Conservation (phyloP, 1,140 invertebrate genomes). For the Drosophila pandora region DNA sequence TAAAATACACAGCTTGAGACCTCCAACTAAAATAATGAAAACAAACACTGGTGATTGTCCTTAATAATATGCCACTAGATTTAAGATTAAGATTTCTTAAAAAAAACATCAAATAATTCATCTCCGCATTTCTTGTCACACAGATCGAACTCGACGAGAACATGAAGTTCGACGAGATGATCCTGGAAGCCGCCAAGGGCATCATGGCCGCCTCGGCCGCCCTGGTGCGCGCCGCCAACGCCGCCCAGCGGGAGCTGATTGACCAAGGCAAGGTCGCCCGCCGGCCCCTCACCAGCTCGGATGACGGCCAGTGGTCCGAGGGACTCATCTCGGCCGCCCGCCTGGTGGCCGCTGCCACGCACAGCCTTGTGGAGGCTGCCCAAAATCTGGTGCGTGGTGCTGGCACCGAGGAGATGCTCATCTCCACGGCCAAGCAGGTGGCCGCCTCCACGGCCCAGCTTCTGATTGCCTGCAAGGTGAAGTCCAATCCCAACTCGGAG, state of each 20-base stretch:
- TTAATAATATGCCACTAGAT: not conserved
- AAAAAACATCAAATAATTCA: not conserved
- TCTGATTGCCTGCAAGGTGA: conserved; percentile 98
- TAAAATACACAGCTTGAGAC: conserved; percentile 50
- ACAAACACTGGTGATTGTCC: conserved; percentile 45
- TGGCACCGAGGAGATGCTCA: conserved; percentile 97
- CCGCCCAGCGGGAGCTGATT: conserved; percentile 97
- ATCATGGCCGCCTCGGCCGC: conserved; percentile 98
- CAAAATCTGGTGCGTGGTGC: conserved; percentile 98
- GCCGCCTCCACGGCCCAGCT: conserved; percentile 98
- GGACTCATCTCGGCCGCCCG: conserved; percentile 98
- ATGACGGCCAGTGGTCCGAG: conserved; percentile 99
- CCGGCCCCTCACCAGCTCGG: conserved; percentile 91
- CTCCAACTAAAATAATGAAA: conserved; percentile 40
- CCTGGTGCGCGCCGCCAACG: conserved; percentile 97
- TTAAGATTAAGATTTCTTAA: not conserved
- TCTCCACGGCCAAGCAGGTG: conserved; percentile 98
- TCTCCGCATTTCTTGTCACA: conserved; percentile 2
- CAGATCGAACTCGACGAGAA: conserved; percentile 94
- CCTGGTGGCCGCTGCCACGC: conserved; percentile 97
- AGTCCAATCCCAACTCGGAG: conserved; percentile 97
- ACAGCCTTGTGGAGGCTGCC: conserved; percentile 98
- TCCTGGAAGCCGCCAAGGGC: conserved; percentile 98
- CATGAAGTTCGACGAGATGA: conserved; percentile 99
- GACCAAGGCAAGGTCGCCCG: conserved; percentile 92